Evolutionary conservation across 2,888 invertebrate genomes (phyloP), one percentile per base, ranked within the genome.

Genomic region (Dioctria rufipes): DNA sequence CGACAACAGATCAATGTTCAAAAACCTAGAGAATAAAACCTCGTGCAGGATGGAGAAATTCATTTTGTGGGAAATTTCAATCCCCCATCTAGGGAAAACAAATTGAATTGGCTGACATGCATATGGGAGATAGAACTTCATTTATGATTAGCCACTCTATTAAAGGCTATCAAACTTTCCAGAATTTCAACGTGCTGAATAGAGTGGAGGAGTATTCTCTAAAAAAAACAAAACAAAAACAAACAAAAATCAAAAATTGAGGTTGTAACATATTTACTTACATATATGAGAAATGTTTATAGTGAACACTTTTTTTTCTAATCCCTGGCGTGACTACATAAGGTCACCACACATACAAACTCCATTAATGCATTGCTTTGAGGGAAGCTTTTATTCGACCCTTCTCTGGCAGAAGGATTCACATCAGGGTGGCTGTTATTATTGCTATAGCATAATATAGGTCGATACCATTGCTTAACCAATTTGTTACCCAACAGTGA

Each of bases 401-500:
- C 51, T 25, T 25, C 25, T 37, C 61, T 37, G 40, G 51, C 69
- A 51, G 69, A 40, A 65, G 51, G 54, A 40, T n/a, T 37, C 69
- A 25, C 25, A 37, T 9, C 51, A 42, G 69, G 69, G 51, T 69
- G 51, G 25, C 54, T 46, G 3, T 51, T 51, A 51, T 69, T 69
- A 51, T 9, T 61, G 39, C n/a, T 4, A 4, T 39, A 13, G 39
- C 39, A 61, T 25, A 25, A 25, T 25, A 4, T 5, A 51, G 51
- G n/a, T 39, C 39, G 37, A 37, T 5, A 8, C 69, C 37, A 69
- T 69, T 69, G 69, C 69, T 69, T 51, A 69, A 69, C 69, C 69
- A 69, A 69, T 69, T 69, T 69, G 69, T 69, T 69, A 51, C 69
- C 37, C 51, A 51, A 49, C 69, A 69, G 49, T 69, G 69, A 51